Percentiles rank a stretch among this genome's conserved stretches.
phyloP scores from a whole-genome alignment of 2,113 vertebrate genomes.

The Baryphthengus martii region DNA sequence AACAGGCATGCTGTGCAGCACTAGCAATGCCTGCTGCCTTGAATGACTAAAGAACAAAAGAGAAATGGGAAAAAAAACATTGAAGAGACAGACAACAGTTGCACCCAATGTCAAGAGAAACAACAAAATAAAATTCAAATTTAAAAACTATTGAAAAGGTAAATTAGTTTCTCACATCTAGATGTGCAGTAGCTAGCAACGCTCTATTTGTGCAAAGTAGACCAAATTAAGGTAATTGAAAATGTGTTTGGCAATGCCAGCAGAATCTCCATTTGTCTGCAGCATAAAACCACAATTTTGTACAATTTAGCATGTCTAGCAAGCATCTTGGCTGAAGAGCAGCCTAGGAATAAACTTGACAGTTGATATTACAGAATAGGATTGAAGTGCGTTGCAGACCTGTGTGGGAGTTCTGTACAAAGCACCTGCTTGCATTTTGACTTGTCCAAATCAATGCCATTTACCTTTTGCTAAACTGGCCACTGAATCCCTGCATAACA shows the following conservation, averaged over 20 bases:
- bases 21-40: not conserved
- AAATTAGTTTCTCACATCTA: not conserved
- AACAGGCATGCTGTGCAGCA: not conserved
- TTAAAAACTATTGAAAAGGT: not conserved
- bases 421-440: not conserved
- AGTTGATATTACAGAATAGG: not conserved
- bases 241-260: not conserved
- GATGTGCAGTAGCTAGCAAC: not conserved
- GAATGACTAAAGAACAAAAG: not conserved
- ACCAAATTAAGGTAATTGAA: slow-evolving; percentile 11
- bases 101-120: not conserved
- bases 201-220: not conserved
- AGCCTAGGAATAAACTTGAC: not conserved
- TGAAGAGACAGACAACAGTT: not conserved
- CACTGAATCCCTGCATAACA: not conserved
- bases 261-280: not conserved
- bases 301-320: not conserved
- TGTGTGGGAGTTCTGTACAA: not conserved
- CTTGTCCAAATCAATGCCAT: not conserved
- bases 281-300: not conserved
- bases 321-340: not conserved
- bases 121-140: not conserved
- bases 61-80: not conserved
- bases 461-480: not conserved
- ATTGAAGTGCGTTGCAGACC: not conserved